Evolutionary conservation across 2,797 vertebrate species (phyloP), one percentile per base, ranked within the genome.

Genomic region (Lepilemur septentrionalis): DNA sequence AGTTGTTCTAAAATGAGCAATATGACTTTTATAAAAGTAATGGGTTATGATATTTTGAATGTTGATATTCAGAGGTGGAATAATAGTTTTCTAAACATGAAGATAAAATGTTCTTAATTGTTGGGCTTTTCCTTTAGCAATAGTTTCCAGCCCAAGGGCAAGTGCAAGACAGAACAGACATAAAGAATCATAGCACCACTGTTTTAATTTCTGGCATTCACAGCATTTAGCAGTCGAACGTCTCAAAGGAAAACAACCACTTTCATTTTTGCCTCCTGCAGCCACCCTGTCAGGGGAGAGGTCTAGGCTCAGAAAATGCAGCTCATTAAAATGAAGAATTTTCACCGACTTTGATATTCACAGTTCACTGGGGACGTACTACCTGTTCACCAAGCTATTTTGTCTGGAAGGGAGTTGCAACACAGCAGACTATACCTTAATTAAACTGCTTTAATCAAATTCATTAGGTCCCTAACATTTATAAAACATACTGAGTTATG

Each of bases 251-350:
- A 89, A 87, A 97, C 50, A 95, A 78, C 75, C 87, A 48, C 96
- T 98, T 98, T 97, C 97, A 91, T 97, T 97, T 96, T 91, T 97
- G 96, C 96, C 94, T 98, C 97, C 97, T 95, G 88, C 90, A 97
- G 89, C 82, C 96, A 95, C 94, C 57, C 96, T 97, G 97, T 91
- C 94, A 88, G 63, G 61, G 96, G 76, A 91, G 72, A 96, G 81
- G 76, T 88, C 85, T 91, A 73, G 84, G 94, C 96, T 98, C 84
- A 61, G 96, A 96, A 98, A 98, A 94, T 6, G 69, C 89, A 89
- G 89, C 87, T 97, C 91, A 96, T 94, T 95, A 98, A 96, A 97
- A 92, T 96, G 95, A 98, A 97, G 48, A 98, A 96, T 96, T 98
- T 97, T 94, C 87, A 79, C 50, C 4, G 89, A 96, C 65, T 89